Base-by-base conservation (phyloP, 2,888 invertebrate genomes). In the Tachystola acroxantha region DNA sequence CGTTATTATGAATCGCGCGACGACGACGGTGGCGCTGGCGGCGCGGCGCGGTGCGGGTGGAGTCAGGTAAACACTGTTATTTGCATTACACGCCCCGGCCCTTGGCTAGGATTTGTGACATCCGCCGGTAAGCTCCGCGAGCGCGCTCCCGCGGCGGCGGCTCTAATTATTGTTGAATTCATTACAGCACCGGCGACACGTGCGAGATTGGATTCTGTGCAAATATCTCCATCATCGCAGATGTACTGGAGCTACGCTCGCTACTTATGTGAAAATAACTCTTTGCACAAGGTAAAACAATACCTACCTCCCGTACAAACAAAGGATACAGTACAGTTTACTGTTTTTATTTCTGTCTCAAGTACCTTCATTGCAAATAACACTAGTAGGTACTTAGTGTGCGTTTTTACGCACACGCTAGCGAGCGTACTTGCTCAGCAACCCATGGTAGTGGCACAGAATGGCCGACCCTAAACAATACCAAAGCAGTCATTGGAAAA, bases 31-130 rank as follows among this genome's bases (percentile, higher is more conserved):
- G 34, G 35, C 46, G 48, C 44, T 47, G 52, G 51, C 39, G 59
- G 65, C n/a, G 42, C 38, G 43, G 35, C 40, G 40, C 37, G 34
- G 35, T 46, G 48, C 44, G 48, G 52, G 51, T 39, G 59, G 65
- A 54, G 62, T 51, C 70, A 74, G 74, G 79, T 78, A 78, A 80
- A 75, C 70, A 71, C 61, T 53, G 65, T 67, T 79, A 76, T 81
- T 82, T 78, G 71, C 72, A 69, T 71, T 71, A 66, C 69, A 64
- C 64, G 62, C 64, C 63, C 67, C 68, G 62, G 64, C 71, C 69
- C 73, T 73, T 67, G 68, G 65, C 71, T 65, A 75, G 68, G 74
- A 79, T 79, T 80, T 76, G 80, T 74, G 74, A 75, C 74, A 72
- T 78, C 74, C 74, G 73, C 65, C 67, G 63, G 70, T 73, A 71